Conservation (phyloP, 1,140 invertebrate genomes). For the Bombus polaris region DNA sequence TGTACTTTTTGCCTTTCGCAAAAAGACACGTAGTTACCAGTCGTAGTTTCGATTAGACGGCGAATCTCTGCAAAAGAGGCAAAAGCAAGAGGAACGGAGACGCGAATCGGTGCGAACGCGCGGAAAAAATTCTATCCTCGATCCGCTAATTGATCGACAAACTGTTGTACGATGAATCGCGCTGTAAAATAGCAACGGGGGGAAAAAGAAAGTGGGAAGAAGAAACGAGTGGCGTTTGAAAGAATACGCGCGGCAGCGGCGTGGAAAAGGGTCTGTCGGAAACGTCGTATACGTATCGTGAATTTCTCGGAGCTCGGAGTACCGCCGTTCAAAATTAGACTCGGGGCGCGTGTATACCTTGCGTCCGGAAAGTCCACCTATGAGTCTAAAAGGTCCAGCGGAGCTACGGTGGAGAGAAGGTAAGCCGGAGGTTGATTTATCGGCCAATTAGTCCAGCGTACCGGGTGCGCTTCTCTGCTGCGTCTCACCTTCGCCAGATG, state of each 20-base stretch:
- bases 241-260: not conserved
- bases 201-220: no score
- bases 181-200: not conserved
- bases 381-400: constrained; percentile 64
- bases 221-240: not conserved
- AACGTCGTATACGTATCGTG: not conserved
- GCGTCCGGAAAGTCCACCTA: constrained; percentile 62
- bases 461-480: constrained; percentile 76
- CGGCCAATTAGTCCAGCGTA: constrained; percentile 78
- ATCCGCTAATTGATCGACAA: no score
- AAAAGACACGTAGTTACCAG: not conserved
- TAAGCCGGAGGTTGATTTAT: constrained; percentile 76
- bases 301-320: not conserved
- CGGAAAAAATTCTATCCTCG: no score
- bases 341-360: constrained; percentile 51
- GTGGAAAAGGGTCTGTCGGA: not conserved
- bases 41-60: no score
- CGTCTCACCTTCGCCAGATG: constrained; percentile 76
- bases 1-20: not conserved
- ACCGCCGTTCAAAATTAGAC: constrained; percentile 59
- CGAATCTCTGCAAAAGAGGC: no score
- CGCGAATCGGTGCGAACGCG: no score
- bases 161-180: not conserved
- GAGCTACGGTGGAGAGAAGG: constrained; percentile 54
- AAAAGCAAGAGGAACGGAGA: no score